Evolutionary conservation across 1,140 invertebrate genomes (phyloP), one percentile per base, ranked within the genome.

Genomic region (Elymnias hypermnestra): DNA sequence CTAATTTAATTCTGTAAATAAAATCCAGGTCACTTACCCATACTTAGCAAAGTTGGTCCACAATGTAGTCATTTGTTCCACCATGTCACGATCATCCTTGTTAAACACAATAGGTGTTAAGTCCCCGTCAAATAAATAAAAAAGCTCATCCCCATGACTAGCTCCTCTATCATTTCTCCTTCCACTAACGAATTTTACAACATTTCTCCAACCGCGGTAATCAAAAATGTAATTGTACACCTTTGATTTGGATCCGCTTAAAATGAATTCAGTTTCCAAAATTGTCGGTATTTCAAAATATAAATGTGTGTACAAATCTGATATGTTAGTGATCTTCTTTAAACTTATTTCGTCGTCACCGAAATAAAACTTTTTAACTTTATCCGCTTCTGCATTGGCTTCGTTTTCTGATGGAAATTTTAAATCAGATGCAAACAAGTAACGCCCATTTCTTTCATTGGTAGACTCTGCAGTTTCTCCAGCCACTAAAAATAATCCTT

Each of bases 41-140:
- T 73, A 75, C 62, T 82, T 84, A 2, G 81, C 81, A 53, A 84
- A 84, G 47, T 84, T 74, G 5, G 72, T 75, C 81, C 77, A 82
- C 49, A 84, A 38, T 10, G 53, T 67, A 1, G 77, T 82, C 47
- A 84, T 61, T 12, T 41, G 48, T 9, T 77, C 49, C 7, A 84
- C 72, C 6, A 78, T 59, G 43, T 53, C 29, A 12, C 39, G 12
- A 59, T 84, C 81, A 38, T 63, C 35, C 15, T 51, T 33, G 28
- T 9, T 66, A 13, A 69, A 58, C 19, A 45, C 28, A 22, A 74
- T 69, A 5, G 72, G 63, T 54, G 22, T 15, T 13, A 48, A 44
- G 19, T 45, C 21, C 5, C 44, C 45, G 25, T 75, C 49, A 38
- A 87, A 86, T 38, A 87, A 46, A 47, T 86, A 86, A 47, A 79